These are phyloP conservation scores for Scolopax rusticola DNA, from an alignment of 2,797 vertebrate species.

Conservation along the genomic window DNA sequence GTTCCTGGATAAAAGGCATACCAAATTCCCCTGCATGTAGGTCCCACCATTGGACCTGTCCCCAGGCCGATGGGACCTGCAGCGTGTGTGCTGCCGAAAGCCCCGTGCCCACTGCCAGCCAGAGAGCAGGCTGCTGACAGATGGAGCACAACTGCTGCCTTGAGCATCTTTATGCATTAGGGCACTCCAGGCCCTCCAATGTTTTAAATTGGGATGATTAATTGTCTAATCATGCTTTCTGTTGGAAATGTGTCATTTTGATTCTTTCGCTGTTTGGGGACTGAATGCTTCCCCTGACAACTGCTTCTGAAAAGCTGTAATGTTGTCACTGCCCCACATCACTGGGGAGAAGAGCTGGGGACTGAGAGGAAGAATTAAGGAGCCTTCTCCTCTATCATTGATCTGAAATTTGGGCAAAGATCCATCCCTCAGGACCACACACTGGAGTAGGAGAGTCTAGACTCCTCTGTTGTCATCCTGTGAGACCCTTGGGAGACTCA, in stretches of 20 bases:
- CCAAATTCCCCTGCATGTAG: not conserved
- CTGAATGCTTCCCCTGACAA: not conserved
- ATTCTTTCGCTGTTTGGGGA: not conserved
- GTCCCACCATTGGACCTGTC: not conserved
- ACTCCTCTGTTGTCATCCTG: not conserved
- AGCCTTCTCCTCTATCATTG: not conserved
- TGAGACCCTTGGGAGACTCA: not conserved
- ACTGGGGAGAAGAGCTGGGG: not conserved
- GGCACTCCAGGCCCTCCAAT: not conserved
- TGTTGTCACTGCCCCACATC: not conserved
- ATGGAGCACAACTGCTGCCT: not conserved
- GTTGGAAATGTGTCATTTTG: not conserved
- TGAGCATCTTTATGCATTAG: not conserved
- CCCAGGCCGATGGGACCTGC: not conserved
- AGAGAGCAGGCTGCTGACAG: not conserved
- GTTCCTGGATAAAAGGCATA: not conserved
- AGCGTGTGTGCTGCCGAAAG: not conserved
- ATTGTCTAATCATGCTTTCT: not conserved
- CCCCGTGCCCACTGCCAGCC: rapidly evolving
- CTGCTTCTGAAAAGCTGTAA: not conserved
- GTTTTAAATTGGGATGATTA: conserved; percentile 15
- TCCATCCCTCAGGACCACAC: not conserved
- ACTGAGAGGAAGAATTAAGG: not conserved
- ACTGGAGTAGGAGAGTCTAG: not conserved
- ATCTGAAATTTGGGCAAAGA: not conserved